Conservation (phyloP, 2,113 vertebrate species). For the Poeciliopsis prolifica region DNA sequence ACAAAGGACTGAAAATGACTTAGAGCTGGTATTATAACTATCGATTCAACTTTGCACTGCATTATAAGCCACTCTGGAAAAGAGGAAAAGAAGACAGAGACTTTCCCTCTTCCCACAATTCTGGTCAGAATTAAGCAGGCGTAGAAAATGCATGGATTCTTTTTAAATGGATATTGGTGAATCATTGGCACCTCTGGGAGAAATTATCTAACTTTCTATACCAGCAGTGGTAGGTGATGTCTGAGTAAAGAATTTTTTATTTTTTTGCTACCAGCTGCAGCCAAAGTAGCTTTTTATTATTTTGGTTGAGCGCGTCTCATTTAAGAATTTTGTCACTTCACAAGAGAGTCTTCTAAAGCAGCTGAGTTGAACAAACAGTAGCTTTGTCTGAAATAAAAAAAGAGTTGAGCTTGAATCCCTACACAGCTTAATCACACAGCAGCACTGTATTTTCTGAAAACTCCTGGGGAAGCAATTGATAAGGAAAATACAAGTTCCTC, state of each 20-base stretch:
- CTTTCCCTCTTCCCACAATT: too few relatives aligned
- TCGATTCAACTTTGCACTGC: too few relatives aligned
- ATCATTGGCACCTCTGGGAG: too few relatives aligned
- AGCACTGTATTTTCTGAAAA: background rate
- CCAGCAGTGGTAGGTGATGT: background rate
- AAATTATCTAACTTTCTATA: background rate
- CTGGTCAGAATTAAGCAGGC: too few relatives aligned
- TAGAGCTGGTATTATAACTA: too few relatives aligned
- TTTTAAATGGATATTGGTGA: too few relatives aligned
- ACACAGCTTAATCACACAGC: background rate
- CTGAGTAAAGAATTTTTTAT: background rate
- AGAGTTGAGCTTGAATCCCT: background rate
- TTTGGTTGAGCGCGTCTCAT: conserved; percentile 8
- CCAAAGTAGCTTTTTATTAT: conserved; percentile 9
- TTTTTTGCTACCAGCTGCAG: background rate
- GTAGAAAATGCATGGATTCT: too few relatives aligned
- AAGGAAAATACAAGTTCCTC: background rate
- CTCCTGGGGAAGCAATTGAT: background rate
- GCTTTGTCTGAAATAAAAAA: background rate
- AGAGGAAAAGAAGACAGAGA: too few relatives aligned
- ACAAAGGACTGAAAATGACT: too few relatives aligned
- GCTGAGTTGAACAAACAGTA: background rate
- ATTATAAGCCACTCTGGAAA: too few relatives aligned
- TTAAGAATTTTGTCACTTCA: conserved; percentile 20
- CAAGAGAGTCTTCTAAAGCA: background rate